phyloP scores from a whole-genome alignment of 1,140 invertebrate species.

The Lasioglossum baleicum region DNA sequence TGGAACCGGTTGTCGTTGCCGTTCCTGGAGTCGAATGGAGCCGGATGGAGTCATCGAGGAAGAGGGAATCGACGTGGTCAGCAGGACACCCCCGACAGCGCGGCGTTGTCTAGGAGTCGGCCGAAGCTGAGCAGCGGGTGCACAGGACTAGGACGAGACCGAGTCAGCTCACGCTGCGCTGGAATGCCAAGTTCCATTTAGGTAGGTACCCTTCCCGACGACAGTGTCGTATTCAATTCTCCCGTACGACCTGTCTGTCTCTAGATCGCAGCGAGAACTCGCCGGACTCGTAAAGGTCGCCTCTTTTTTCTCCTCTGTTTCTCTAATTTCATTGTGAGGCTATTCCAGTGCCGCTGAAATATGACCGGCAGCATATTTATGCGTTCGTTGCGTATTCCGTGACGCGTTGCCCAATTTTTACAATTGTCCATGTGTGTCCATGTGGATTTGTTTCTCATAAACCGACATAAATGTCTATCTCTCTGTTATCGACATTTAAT shows the following conservation, averaged over 20 bases:
- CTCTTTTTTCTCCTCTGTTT: background rate
- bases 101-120: slow-evolving; percentile 48
- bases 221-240: slow-evolving; percentile 44
- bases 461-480: too few species aligned
- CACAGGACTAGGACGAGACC: slow-evolving; percentile 33
- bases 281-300: background rate
- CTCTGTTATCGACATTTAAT: too few species aligned
- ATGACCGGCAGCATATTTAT: too few species aligned
- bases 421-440: too few species aligned
- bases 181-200: slow-evolving; percentile 62
- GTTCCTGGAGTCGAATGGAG: slow-evolving; percentile 8
- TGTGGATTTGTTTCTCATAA: too few species aligned
- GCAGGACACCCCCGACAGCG: slow-evolving; percentile 48
- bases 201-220: slow-evolving; percentile 29
- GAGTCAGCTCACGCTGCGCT: slow-evolving; percentile 55
- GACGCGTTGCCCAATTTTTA: too few species aligned
- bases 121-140: slow-evolving; percentile 44
- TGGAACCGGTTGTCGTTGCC: slow-evolving; percentile 46
- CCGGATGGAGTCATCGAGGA: slow-evolving; percentile 49
- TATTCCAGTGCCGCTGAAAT: too few species aligned
- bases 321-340: background rate
- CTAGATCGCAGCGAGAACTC: background rate
- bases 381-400: too few species aligned
- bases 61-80: slow-evolving; percentile 48
- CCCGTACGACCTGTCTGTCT: background rate